Evolutionary conservation across 1,140 invertebrate genomes (phyloP).

Genomic region (Procambarus clarkii): DNA sequence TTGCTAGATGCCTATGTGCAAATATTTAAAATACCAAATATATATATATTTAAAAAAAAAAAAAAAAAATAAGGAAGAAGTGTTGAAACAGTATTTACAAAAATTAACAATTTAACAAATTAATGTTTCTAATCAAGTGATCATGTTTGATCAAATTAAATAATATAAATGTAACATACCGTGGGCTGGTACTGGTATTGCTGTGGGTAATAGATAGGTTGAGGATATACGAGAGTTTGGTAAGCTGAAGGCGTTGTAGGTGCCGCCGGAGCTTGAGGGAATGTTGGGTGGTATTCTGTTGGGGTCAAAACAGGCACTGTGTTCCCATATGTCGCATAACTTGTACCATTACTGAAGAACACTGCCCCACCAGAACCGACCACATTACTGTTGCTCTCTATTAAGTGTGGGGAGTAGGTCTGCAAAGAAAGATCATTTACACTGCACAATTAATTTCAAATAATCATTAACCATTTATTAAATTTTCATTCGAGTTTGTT

Average conservation of each 20-base stretch:
- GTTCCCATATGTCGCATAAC: conserved; percentile 37
- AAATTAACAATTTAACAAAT: too few species aligned
- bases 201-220: conserved; percentile 50
- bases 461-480: too few species aligned
- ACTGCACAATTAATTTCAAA: too few species aligned
- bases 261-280: conserved; percentile 47
- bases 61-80: too few species aligned
- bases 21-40: too few species aligned
- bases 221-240: conserved; percentile 44
- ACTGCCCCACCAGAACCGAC: conserved; percentile 49
- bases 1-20: too few species aligned
- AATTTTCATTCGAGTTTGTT: too few species aligned
- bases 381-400: conserved; percentile 49
- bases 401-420: conserved; percentile 57
- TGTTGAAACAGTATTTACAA: too few species aligned
- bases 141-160: neutral
- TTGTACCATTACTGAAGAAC: conserved; percentile 45
- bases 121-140: too few species aligned
- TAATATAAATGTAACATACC: conserved; percentile 17
- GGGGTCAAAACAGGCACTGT: conserved; percentile 38
- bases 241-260: conserved; percentile 49
- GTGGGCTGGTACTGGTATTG: conserved; percentile 66
- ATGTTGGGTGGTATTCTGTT: conserved; percentile 55
- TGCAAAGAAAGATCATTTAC: conserved; percentile 10
- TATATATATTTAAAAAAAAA: too few species aligned